phyloP scores from a whole-genome alignment of 1,140 invertebrate genomes.

The Bombus affinis region DNA sequence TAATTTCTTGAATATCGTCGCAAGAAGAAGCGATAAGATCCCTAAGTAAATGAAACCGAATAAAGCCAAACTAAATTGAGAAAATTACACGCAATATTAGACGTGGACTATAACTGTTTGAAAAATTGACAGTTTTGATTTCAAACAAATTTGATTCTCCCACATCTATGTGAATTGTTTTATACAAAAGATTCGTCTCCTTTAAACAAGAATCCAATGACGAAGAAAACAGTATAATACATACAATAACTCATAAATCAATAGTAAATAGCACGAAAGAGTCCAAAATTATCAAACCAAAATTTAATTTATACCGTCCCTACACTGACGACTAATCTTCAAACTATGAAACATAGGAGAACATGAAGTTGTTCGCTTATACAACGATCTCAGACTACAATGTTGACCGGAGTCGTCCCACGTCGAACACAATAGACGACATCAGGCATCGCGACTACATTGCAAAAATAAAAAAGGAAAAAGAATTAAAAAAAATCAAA shows the following conservation, averaged over 20 bases:
- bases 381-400: not conserved
- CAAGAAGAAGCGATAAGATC: not conserved
- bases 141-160: too few species aligned
- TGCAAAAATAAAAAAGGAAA: not conserved
- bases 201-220: too few species aligned
- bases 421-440: slow-evolving; percentile 45
- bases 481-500: not conserved
- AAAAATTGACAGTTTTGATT: too few species aligned
- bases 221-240: too few species aligned
- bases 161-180: too few species aligned
- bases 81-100: not conserved
- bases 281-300: too few species aligned
- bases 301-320: too few species aligned
- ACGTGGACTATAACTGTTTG: not conserved
- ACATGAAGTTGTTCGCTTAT: too few species aligned
- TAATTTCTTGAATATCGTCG: not conserved
- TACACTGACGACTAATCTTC: not conserved
- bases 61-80: too few species aligned
- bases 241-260: too few species aligned
- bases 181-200: too few species aligned
- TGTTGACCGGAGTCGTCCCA: not conserved
- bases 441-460: not conserved
- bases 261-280: too few species aligned
- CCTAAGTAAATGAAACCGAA: not conserved
- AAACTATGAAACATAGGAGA: not conserved